Evolutionary conservation across 2,888 invertebrate genomes (phyloP).

Genomic region (Coelinius sp.): DNA sequence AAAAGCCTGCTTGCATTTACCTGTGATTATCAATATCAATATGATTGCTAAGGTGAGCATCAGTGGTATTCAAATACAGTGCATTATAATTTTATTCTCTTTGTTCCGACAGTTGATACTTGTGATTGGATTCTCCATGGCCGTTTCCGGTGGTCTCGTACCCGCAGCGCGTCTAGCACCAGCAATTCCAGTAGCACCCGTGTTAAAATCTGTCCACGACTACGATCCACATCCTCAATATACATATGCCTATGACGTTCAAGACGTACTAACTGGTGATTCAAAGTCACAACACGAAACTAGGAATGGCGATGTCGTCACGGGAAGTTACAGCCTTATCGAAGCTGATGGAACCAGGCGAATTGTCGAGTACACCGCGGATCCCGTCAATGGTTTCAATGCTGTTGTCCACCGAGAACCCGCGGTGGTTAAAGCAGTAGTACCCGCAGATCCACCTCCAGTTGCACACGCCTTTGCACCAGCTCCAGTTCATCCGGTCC

Average conservation of each 20-base stretch:
- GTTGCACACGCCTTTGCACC: constrained; percentile 45
- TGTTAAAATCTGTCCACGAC: constrained; percentile 48
- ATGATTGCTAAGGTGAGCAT: constrained; percentile 52
- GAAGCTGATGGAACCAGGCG: constrained; percentile 65
- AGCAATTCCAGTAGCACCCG: constrained; percentile 45
- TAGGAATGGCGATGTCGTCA: constrained; percentile 63
- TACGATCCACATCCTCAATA: constrained; percentile 66
- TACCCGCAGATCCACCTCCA: constrained; percentile 43
- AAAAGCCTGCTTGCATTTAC: constrained; percentile 7
- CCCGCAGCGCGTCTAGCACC: constrained; percentile 50
- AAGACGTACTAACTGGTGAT: constrained; percentile 62
- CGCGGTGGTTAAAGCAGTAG: constrained; percentile 53
- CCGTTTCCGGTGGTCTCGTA: constrained; percentile 49
- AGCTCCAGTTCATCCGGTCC: no score
- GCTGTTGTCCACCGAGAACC: constrained; percentile 65
- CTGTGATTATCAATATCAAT: constrained; percentile 43
- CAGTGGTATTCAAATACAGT: background rate
- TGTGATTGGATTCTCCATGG: constrained; percentile 44
- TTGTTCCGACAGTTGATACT: constrained; percentile 45
- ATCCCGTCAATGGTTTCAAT: constrained; percentile 65
- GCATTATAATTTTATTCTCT: background rate
- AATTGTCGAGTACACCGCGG: constrained; percentile 63
- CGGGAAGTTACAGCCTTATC: constrained; percentile 63
- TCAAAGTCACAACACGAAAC: constrained; percentile 63
- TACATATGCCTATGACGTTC: constrained; percentile 63